A percentile compares a stretch with the other conserved stretches of the same genome.
Conservation (phyloP, 2,888 invertebrate species). For the Rhyacophila evoluta region DNA sequence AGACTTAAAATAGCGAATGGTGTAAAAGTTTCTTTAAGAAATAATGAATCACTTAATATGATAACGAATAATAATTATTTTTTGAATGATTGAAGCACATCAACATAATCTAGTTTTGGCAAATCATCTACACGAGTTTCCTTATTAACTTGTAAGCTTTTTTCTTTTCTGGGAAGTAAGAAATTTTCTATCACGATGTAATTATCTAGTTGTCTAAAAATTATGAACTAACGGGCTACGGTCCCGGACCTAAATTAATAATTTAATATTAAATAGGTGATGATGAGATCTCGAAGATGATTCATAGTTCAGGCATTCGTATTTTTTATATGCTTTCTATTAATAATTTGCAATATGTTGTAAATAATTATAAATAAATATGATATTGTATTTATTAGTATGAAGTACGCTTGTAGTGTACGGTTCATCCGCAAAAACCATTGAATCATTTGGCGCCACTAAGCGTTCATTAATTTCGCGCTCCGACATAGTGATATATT, state of each 20-base stretch:
- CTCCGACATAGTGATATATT: neutral
- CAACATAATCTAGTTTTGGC: too few relatives aligned
- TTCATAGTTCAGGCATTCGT: neutral
- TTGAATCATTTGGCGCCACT: slow-evolving; percentile 3
- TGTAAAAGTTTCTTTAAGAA: too few relatives aligned
- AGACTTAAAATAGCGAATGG: too few relatives aligned
- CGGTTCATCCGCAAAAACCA: neutral
- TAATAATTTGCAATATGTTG: neutral
- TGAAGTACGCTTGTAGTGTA: neutral
- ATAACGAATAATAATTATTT: too few relatives aligned
- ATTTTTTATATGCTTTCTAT: neutral
- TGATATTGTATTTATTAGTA: neutral
- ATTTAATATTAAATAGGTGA: neutral
- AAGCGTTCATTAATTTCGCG: slow-evolving; percentile 2
- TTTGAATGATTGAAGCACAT: too few relatives aligned
- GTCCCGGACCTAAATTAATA: slow-evolving; percentile 1
- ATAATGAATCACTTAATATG: too few relatives aligned
- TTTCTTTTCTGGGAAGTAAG: neutral
- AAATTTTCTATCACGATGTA: neutral
- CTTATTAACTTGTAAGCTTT: neutral
- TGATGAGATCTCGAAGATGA: neutral
- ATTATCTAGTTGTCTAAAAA: neutral
- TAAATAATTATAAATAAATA: neutral
- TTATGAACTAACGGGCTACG: neutral
- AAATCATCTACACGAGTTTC: too few relatives aligned